Conservation (phyloP, 2,888 invertebrate genomes). For the Papilio protenor region DNA sequence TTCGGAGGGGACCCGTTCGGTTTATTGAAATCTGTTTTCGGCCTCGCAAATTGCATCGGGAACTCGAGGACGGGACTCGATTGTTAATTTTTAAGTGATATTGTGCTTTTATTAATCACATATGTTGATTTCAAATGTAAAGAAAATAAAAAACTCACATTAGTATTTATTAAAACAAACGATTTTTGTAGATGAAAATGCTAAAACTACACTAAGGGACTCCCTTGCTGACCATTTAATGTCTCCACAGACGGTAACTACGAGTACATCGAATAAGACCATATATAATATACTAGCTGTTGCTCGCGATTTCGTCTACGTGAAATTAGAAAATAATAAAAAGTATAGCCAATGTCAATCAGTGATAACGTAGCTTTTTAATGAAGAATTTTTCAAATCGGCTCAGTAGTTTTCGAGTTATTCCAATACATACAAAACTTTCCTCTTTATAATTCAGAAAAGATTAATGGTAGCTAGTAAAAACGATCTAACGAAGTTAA, state of each 20-base stretch:
- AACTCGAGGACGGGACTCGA: slow-evolving; percentile 5
- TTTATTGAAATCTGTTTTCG: slow-evolving; percentile 55
- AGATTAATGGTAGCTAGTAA: not conserved
- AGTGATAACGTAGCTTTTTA: too few relatives aligned
- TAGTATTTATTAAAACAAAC: not conserved
- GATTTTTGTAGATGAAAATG: not conserved
- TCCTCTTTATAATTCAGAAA: too few relatives aligned
- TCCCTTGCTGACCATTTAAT: too few relatives aligned
- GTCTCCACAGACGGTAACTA: too few relatives aligned
- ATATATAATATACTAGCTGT: too few relatives aligned
- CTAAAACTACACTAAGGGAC: not conserved
- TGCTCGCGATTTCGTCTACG: too few relatives aligned
- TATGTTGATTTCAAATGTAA: not conserved
- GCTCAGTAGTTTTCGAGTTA: too few relatives aligned
- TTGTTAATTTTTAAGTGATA: slow-evolving; percentile 33
- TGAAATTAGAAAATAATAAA: too few relatives aligned
- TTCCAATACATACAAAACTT: too few relatives aligned
- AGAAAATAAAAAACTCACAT: not conserved
- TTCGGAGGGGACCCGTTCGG: slow-evolving; percentile 56
- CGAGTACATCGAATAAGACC: too few relatives aligned
- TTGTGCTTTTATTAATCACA: slow-evolving; percentile 33
- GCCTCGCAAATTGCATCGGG: slow-evolving; percentile 39
- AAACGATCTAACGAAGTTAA: not conserved
- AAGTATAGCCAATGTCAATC: too few relatives aligned
- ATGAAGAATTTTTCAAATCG: too few relatives aligned